Evolutionary conservation across 2,113 vertebrate species (phyloP), one percentile per base, ranked within the genome.

Genomic region (Sylvia atricapilla): DNA sequence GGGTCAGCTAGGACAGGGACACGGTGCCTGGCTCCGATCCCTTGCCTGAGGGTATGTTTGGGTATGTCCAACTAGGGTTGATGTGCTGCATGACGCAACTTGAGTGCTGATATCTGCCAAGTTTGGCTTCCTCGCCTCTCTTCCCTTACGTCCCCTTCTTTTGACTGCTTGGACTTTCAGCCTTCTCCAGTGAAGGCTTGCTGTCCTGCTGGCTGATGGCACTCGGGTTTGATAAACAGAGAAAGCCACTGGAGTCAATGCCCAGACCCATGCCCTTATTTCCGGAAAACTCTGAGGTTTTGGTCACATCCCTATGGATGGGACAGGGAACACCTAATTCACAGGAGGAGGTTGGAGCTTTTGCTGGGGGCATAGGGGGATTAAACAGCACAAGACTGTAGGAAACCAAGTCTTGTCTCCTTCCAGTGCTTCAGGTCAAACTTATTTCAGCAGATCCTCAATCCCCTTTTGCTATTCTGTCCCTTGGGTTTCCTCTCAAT

Each of bases 11-110:
- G 75, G 41, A 47, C 41, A 33, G 30, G 23, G 10, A 52, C 53
- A 59, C 4, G 0, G 33, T 41, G 39, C 14, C 23, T 9, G 10
- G 33, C 39, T 76, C 33, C 77, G 35, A 11, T 79, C 4, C 24
- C 30, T 53, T 2, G 0, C 39, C 14, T 15, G 13, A 10, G 35
- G 25, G 3, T 41, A 1, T 77, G 0, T 0, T 1, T 68, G 22
- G 22, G 12, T 17, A 9, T 44, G 28, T 76, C 33, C 6, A 3
- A 0, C 6, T 3, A 17, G 13, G 15, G 13, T 0, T 76, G 44
- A 35, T 67, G 13, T 23, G 35, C 62, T 85, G 15, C n/a, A 7
- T 2, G 5, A 52, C 23, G 27, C 75, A 49, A 0, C 6, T 4
- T 16, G 41, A 60, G 55, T 5, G 6, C 55, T 67, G 41, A 4